These are phyloP conservation scores for Dexiosoma caninum DNA, from an alignment of 2,888 invertebrate genomes.

Conservation along the genomic window DNA sequence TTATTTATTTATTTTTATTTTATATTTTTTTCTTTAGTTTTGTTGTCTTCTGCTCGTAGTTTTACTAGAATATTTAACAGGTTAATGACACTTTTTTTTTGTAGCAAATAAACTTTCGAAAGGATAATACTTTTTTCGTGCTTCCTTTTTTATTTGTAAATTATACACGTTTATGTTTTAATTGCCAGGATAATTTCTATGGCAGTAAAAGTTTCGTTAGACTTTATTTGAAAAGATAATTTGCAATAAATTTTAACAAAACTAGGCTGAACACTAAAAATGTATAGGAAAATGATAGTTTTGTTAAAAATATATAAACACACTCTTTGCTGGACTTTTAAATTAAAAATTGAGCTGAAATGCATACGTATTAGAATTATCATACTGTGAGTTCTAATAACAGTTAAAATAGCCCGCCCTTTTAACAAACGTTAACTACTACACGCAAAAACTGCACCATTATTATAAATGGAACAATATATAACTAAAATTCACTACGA, in stretches of 20 bases:
- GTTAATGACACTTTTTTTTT: conserved; percentile 61
- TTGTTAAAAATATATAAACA: too few relatives aligned
- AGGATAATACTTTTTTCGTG: neutral
- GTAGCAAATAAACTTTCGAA: conserved; percentile 33
- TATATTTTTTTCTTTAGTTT: too few relatives aligned
- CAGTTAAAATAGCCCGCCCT: too few relatives aligned
- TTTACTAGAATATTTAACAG: conserved; percentile 53
- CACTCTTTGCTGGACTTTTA: too few relatives aligned
- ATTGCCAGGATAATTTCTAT: conserved; percentile 17
- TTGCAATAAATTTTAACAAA: neutral
- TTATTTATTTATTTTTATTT: neutral
- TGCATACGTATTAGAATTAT: too few relatives aligned
- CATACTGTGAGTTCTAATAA: too few relatives aligned
- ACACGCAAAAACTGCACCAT: too few relatives aligned
- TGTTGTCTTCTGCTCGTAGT: neutral
- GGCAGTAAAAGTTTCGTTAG: neutral
- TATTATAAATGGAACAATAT: too few relatives aligned
- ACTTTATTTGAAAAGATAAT: neutral
- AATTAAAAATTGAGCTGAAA: too few relatives aligned
- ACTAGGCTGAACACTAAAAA: neutral
- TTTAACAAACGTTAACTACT: too few relatives aligned
- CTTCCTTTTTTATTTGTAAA: neutral
- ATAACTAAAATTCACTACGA: too few relatives aligned
- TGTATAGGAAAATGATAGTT: neutral
- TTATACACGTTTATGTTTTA: conserved; percentile 8